These are phyloP conservation scores for Takifugu rubripes DNA, from an alignment of 2,797 vertebrate genomes.

Conservation along the genomic window DNA sequence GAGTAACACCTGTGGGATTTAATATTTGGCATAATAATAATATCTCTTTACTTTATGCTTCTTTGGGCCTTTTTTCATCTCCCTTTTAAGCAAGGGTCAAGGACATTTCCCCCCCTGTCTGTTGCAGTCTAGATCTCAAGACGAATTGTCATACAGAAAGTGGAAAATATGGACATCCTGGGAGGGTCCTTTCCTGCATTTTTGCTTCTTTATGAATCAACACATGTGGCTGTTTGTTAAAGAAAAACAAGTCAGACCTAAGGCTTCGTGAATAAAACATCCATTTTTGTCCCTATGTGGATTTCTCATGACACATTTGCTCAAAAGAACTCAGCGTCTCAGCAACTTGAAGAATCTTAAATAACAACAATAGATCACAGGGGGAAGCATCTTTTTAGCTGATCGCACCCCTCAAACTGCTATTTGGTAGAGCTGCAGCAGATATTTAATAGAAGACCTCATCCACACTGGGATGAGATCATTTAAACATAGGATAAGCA, in stretches of 20 bases:
- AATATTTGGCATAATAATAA: no score
- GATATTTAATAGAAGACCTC: no score
- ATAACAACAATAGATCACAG: constrained; percentile 4
- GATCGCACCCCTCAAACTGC: constrained; percentile 8
- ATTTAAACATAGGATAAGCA: no score
- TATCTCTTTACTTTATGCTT: constrained; percentile 21
- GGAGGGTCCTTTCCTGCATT: constrained; percentile 32
- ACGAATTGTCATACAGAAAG: constrained; percentile 25
- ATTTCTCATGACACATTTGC: constrained; percentile 34
- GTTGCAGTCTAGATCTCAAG: constrained; percentile 11
- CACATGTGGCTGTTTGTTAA: constrained; percentile 22
- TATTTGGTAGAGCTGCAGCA: neutral
- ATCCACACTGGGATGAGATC: no score
- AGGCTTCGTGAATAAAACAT: constrained; percentile 59
- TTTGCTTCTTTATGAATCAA: constrained; percentile 30
- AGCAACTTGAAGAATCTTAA: constrained; percentile 40
- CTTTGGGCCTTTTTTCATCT: constrained; percentile 17
- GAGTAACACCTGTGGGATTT: constrained; percentile 53
- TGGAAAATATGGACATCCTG: constrained; percentile 20
- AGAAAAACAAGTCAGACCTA: constrained; percentile 36
- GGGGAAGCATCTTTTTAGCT: constrained; percentile 15
- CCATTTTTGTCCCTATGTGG: constrained; percentile 24
- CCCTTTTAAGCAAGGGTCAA: constrained; percentile 45
- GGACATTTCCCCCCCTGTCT: constrained; percentile 17
- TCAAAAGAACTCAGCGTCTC: constrained; percentile 38